A percentile compares a stretch with the other conserved stretches of the same genome.
These are phyloP conservation scores for Ernsta delagoae DNA, from an alignment of 2,888 invertebrate genomes.

Conservation along the genomic window DNA sequence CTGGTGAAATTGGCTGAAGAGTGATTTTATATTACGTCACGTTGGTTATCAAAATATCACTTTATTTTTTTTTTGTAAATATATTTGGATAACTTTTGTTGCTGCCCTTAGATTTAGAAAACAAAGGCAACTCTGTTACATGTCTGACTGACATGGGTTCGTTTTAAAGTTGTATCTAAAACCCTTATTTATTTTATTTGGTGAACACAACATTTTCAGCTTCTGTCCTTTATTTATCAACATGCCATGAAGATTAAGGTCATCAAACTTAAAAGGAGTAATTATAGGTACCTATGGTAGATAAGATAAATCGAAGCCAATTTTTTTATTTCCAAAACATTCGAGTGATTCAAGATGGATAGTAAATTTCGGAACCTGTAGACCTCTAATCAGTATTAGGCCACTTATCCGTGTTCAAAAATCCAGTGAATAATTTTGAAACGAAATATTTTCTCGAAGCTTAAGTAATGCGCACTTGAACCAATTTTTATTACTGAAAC, in stretches of 20 bases:
- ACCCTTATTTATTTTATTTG: background rate
- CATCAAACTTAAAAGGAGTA: background rate
- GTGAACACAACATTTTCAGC: background rate
- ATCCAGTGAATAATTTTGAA: too few species aligned
- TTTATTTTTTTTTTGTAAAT: too few species aligned
- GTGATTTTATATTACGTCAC: too few species aligned
- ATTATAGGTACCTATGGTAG: background rate
- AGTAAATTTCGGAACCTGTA: background rate
- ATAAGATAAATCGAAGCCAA: background rate
- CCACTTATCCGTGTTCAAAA: too few species aligned
- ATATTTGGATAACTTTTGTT: background rate
- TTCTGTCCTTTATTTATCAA: background rate
- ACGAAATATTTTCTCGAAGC: slow-evolving; percentile 23
- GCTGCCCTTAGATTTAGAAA: background rate
- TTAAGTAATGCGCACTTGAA: slow-evolving; percentile 37
- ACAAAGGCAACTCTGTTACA: background rate
- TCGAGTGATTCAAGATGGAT: background rate
- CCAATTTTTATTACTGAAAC: slow-evolving; percentile 39
- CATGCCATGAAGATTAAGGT: background rate
- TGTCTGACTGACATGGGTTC: background rate
- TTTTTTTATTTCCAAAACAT: slow-evolving; percentile 5
- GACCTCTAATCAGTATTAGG: slow-evolving; percentile 5
- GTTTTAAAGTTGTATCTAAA: background rate
- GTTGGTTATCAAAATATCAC: too few species aligned
- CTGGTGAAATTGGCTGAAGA: too few species aligned